Base-by-base conservation (phyloP, 2,888 invertebrate species). In the Cryptus viduatorius region DNA sequence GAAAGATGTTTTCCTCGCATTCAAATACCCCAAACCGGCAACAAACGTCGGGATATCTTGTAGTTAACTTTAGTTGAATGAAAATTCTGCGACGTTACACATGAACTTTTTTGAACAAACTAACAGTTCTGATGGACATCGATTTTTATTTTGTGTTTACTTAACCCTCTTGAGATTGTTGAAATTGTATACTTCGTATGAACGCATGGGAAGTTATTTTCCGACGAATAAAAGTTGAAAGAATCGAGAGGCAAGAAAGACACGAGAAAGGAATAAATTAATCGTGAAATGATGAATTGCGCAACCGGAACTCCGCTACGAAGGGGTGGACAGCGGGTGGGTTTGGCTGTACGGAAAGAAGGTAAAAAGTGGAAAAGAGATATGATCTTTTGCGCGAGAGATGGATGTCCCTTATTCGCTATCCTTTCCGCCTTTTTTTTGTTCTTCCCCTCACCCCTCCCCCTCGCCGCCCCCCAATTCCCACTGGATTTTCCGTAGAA, bases 201-300 rank as follows among this genome's bases (percentile, higher is more conserved):
- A 10, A 53, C 10, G 2, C 53, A 53, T 53, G 16, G 10, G 2
- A 53, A 19, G 7, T 19, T 16, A 7, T 69, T 50, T 50, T 16
- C 31, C 16, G 37, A 12, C 53, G 64, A 48, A 48, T 7, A 48
- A 48, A 53, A 48, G 24, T 19, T 50, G 16, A 5, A 65, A 53
- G 53, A 42, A 64, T 12, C 24, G 31, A 67, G 46, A 59, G 72
- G 24, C 24, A 68, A 56, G 48, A 53, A 61, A 82, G 82, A 61
- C 73, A 61, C 81, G 67, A 79, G 87, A 89, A 88, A 88, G 85
- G 90, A 88, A 89, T 88, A 90, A 92, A 92, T 92, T 90, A 91
- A 91, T 92, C 90, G 92, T 90, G 89, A 88, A 88, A 92, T 92
- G 91, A 93, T 92, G 91, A 92, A 92, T 92, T 89, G 87, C 87